These are phyloP conservation scores for Seira musarum DNA, from an alignment of 2,888 invertebrate genomes.

Conservation along the genomic window DNA sequence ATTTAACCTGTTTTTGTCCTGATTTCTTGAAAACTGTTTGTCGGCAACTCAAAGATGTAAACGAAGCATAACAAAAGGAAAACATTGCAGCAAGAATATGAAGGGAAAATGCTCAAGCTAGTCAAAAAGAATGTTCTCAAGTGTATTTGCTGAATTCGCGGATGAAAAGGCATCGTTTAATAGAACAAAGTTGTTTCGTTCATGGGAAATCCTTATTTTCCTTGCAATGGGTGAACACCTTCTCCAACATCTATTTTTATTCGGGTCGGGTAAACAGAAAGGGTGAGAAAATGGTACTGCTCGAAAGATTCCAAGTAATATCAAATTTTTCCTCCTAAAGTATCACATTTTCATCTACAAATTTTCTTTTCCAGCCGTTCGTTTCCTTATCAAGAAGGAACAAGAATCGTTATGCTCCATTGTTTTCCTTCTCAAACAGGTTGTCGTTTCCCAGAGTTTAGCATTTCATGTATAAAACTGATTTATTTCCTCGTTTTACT, in stretches of 20 bases:
- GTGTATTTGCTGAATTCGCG: not conserved
- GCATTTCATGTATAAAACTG: too few relatives aligned
- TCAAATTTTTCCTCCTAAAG: not conserved
- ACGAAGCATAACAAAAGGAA: not conserved
- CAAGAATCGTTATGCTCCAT: not conserved
- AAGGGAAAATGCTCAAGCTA: not conserved
- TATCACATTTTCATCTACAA: conserved; percentile 5
- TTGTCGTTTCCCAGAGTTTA: too few relatives aligned
- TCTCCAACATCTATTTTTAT: not conserved
- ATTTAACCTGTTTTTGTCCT: too few relatives aligned
- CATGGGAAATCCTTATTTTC: not conserved
- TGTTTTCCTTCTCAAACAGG: not conserved
- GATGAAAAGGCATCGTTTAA: not conserved
- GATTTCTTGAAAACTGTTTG: not conserved
- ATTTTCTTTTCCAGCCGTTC: too few relatives aligned
- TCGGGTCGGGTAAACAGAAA: not conserved
- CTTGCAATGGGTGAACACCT: not conserved
- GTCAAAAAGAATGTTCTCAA: not conserved
- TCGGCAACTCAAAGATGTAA: not conserved
- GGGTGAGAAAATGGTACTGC: not conserved
- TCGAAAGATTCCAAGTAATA: not conserved
- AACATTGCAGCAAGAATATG: not conserved
- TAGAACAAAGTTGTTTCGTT: not conserved
- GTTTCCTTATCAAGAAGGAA: too few relatives aligned
- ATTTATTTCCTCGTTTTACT: too few relatives aligned